Base-by-base conservation (phyloP, 2,113 vertebrate genomes). In the Glaucidium brasilianum region DNA sequence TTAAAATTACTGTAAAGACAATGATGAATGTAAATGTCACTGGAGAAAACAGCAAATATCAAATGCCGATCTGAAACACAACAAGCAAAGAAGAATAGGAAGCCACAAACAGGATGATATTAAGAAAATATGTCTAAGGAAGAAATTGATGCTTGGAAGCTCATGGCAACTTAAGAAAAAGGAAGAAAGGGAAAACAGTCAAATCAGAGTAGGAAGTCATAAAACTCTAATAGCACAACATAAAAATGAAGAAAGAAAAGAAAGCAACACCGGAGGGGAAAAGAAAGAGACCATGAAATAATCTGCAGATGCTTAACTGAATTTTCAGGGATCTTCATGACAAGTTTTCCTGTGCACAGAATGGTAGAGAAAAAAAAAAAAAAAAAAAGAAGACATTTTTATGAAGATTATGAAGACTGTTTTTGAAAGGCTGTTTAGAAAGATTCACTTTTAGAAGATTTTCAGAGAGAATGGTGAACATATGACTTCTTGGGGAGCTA, bases 311-410 rank as follows among this genome's bases (percentile, higher is more conserved):
- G 30, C 14, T 32, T 73, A 73, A 56, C 6, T 43, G 45, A 74
- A 5, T 66, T 87, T 81, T 73, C 16, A 71, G 26, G 11, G 18
- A 58, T 78, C 23, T 62, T 88, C 45, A 11, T 11, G 21, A n/a
- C 7, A 85, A 50, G 5, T 14, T 72, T 82, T 78, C 18, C 7
- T 50, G 15, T 43, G 10, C 16, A 45, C 7, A 67, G 47, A 74
- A 59, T 9, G 69, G 26, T 10, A 87, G 22, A 39, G 41, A 34
- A 11, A 0, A 0, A 2, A n/a, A n/a, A n/a, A n/a, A n/a, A n/a
- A n/a, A n/a, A n/a, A n/a, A n/a, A n/a, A n/a, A n/a, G n/a, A n/a
- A n/a, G n/a, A 35, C 2, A 53, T 69, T 25, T 58, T 35, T 41
- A 53, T 37, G 11, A 72, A 50, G 15, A 35, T 60, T 68, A 39